Evolutionary conservation across 2,888 invertebrate genomes (phyloP), one percentile per base, ranked within the genome.

Genomic region (Clistopyga incitator): DNA sequence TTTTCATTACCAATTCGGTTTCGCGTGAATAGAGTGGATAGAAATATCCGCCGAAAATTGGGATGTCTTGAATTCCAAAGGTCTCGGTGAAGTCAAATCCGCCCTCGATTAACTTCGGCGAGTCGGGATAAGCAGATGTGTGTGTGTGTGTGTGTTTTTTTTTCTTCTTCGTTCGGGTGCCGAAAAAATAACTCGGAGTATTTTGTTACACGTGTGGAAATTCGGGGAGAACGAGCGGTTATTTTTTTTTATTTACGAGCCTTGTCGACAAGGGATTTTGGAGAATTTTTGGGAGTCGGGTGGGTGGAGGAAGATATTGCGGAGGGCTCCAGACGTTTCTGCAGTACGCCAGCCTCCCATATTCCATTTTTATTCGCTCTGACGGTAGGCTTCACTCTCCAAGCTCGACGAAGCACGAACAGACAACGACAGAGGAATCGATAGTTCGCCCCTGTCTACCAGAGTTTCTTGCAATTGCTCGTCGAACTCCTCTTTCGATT

Each of bases 381-480:
- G 56, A 23, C n/a, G 65, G 68, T 78, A 52, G 71, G 65, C 56
- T 81, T 78, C 65, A 67, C 78, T 81, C 78, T 78, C 54, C 78
- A 83, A 67, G 78, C 84, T 83, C 83, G 77, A 61, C 84, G 84
- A 81, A 84, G 79, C 77, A 78, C 84, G 83, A 86, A 78, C 85
- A 84, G 86, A 84, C 85, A 85, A 83, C 80, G 76, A 74, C 50
- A 71, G 74, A 79, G 83, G 80, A 84, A 85, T 86, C 86, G 85
- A 86, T 86, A 86, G 84, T 85, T 84, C 77, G 83, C 75, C 65
- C 50, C 82, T 87, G 87, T 88, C 89, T 86, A 86, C 86, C 86
- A 74, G 87, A 88, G 86, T 90, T 90, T 90, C 89, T 90, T 88
- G 88, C 88, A 88, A 89, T 90, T 87, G 86, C 90, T 89, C 89